phyloP scores from a whole-genome alignment of 2,113 vertebrate species.

The Theristicus caerulescens region DNA sequence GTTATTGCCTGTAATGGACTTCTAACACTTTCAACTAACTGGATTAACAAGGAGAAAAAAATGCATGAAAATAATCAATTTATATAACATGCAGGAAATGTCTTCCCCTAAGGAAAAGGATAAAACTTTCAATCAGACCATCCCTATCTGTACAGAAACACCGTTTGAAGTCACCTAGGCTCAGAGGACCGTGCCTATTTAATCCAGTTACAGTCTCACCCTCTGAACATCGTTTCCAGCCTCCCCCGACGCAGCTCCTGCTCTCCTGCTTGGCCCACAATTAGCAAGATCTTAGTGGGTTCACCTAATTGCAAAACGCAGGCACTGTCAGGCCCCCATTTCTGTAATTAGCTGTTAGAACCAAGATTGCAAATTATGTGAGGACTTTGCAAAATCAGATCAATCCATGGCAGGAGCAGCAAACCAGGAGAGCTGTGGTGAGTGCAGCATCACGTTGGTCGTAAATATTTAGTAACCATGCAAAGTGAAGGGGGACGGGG shows the following conservation, averaged over 20 bases:
- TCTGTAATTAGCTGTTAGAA: neutral
- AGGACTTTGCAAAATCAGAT: neutral
- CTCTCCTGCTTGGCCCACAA: neutral
- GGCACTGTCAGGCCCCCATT: neutral
- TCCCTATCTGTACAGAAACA: neutral
- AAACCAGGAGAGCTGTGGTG: neutral
- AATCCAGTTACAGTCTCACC: neutral
- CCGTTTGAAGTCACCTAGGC: neutral
- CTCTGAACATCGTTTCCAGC: neutral
- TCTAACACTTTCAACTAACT: slow-evolving; percentile 4
- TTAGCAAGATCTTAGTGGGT: neutral
- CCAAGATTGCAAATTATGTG: neutral
- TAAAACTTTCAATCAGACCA: neutral
- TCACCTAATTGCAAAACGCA: neutral
- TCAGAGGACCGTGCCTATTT: neutral
- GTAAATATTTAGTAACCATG: neutral
- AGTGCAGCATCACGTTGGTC: neutral
- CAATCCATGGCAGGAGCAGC: neutral
- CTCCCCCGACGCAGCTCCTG: neutral
- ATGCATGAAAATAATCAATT: slow-evolving; percentile 1
- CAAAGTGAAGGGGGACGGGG: neutral
- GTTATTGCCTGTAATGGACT: neutral
- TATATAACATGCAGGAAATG: neutral
- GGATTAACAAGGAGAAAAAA: neutral
- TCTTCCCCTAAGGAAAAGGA: slow-evolving; percentile 24